Percentiles rank a stretch among this genome's conserved stretches.
These are phyloP conservation scores for Lytechinus pictus DNA, from an alignment of 35 echinoderm and acorn worm species.

Conservation along the genomic window DNA sequence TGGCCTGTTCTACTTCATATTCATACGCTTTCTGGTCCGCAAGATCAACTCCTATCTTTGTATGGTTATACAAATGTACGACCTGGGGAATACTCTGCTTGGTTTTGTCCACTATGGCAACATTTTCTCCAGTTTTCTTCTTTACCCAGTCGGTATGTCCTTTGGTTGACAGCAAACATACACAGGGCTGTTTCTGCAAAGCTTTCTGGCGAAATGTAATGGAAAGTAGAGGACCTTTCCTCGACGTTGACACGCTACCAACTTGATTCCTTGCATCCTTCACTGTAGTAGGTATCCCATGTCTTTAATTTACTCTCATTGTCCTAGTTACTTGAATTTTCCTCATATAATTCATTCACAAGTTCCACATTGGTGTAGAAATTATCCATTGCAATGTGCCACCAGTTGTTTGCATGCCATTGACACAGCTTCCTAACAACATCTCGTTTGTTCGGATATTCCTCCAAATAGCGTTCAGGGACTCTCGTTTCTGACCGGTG, in stretches of 20 bases:
- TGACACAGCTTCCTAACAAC: background rate
- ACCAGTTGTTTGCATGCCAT: background rate
- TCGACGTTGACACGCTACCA: background rate
- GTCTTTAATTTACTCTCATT: background rate
- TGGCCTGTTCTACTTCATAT: too few species aligned
- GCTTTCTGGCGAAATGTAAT: background rate
- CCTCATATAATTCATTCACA: background rate
- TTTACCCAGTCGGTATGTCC: background rate
- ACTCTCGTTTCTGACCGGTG: too few species aligned
- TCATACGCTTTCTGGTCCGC: too few species aligned
- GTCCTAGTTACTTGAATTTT: conserved; percentile 48
- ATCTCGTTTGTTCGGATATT: too few species aligned
- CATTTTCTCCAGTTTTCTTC: background rate
- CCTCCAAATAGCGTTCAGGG: too few species aligned
- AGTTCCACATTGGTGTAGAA: conserved; percentile 6
- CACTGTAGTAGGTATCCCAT: background rate
- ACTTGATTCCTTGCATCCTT: background rate
- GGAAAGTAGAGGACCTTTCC: background rate
- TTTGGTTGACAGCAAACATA: background rate
- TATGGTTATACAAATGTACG: background rate
- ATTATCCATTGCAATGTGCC: background rate
- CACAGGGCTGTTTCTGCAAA: conserved; percentile 15
- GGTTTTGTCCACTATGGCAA: background rate
- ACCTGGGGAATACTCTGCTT: background rate
- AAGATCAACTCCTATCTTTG: too few species aligned